Evolutionary conservation across 2,888 invertebrate genomes (phyloP).

Genomic region (Deladenus siricidicola): DNA sequence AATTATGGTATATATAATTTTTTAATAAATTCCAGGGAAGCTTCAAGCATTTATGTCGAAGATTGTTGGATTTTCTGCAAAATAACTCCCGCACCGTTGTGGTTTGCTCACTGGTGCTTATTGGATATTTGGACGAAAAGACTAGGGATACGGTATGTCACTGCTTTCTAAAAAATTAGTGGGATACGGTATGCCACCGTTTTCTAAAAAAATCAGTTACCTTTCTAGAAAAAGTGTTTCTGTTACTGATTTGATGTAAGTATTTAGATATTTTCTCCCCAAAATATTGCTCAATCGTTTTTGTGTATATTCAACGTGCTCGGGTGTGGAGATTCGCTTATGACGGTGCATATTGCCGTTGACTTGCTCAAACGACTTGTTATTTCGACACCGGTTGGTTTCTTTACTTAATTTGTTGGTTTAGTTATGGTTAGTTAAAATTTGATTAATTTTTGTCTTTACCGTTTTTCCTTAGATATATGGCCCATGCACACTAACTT

Average conservation of each 20-base stretch:
- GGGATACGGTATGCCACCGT: no score
- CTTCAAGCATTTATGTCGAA: constrained; percentile 33
- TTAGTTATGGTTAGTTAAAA: neutral
- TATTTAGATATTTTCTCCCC: constrained; percentile 38
- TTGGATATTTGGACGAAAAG: constrained; percentile 36
- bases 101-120: constrained; percentile 40
- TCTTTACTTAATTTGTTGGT: neutral
- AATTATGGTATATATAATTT: neutral
- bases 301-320: constrained; percentile 56
- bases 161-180: no score
- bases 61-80: constrained; percentile 31
- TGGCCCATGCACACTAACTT: constrained; percentile 27
- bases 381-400: constrained; percentile 24
- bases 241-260: no score
- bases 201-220: no score
- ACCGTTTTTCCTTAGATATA: neutral
- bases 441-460: neutral
- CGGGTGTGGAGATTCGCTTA: constrained; percentile 45
- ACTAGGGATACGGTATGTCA: constrained; percentile 14
- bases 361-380: constrained; percentile 55
- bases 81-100: constrained; percentile 35
- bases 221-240: no score
- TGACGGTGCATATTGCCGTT: constrained; percentile 54
- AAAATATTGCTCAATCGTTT: constrained; percentile 55
- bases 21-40: constrained; percentile 24